Evolutionary conservation across 2,113 vertebrate species (phyloP), one percentile per base, ranked within the genome.

Genomic region (Equus quagga): DNA sequence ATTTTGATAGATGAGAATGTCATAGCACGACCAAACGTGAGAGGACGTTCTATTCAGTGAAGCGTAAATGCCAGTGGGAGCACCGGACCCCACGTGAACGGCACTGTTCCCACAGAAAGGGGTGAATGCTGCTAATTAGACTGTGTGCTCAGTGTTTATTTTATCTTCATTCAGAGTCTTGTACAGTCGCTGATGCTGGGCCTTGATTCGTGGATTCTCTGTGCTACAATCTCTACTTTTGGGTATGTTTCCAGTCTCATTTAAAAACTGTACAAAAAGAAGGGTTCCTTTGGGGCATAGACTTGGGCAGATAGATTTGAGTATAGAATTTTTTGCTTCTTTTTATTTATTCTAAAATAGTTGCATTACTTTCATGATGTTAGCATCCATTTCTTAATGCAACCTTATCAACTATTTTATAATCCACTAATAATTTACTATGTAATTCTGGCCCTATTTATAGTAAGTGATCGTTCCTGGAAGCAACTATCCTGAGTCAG

Each of bases 271-370:
- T 69, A 72, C 72, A 18, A 81, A 90, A 49, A 41, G 49, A 76
- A 65, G 41, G 13, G 10, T 69, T 84, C 33, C 78, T 82, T 67
- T 2, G 4, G 28, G 15, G 19, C 84, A 56, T 54, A 79, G 28
- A 64, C 28, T 41, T 78, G 49, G 28, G 33, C 33, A 80, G 41
- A 69, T 13, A 70, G 18, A 73, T 72, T 64, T 56, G 64, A 67
- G 8, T 36, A 58, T 18, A 60, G 12, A 13, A 2, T 12, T n/a
- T 67, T 83, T 86, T 69, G 26, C n/a, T 67, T 36, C 8, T 18
- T 91, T 72, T 79, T 56, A 64, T 72, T 94, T 46, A 60, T 51
- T 75, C 67, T 81, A 73, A 91, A 91, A 91, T 65, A 80, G 36
- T 62, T 21, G 17, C 19, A 51, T 11, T 49, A 72, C 58, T 90